These are phyloP conservation scores for Drosophila varians DNA, from an alignment of 1,140 invertebrate species.

Conservation along the genomic window DNA sequence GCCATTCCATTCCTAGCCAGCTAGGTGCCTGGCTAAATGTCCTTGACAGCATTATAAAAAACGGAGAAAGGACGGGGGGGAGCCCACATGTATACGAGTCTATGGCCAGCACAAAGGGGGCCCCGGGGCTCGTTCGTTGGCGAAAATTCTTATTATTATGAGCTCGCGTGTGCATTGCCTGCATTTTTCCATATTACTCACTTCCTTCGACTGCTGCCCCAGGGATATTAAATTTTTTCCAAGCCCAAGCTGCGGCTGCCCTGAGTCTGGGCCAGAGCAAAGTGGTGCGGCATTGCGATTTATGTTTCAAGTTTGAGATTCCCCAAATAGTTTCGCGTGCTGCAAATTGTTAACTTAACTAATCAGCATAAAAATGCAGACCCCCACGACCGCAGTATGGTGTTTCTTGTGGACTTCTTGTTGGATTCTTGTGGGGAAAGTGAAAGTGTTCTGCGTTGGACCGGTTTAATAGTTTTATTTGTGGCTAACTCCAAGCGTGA, in stretches of 20 bases:
- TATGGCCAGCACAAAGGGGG: too few relatives aligned
- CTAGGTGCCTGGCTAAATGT: slow-evolving; percentile 40
- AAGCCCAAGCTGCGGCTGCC: slow-evolving; percentile 18
- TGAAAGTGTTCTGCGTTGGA: slow-evolving; percentile 62
- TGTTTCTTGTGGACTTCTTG: background rate
- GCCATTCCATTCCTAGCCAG: slow-evolving; percentile 26
- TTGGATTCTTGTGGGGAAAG: slow-evolving; percentile 16
- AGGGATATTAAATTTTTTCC: slow-evolving; percentile 67
- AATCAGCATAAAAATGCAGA: slow-evolving; percentile 76
- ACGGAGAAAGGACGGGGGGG: slow-evolving; percentile 9
- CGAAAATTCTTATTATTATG: slow-evolving; percentile 56
- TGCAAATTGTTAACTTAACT: slow-evolving; percentile 75
- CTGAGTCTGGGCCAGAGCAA: background rate
- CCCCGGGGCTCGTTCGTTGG: slow-evolving; percentile 23
- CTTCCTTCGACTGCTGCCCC: slow-evolving; percentile 42
- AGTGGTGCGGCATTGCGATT: slow-evolving; percentile 39
- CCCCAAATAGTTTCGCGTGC: slow-evolving; percentile 77
- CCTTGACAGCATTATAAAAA: slow-evolving; percentile 61
- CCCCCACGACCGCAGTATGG: slow-evolving; percentile 21
- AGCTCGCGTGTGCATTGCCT: slow-evolving; percentile 63
- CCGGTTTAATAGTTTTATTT: slow-evolving; percentile 48
- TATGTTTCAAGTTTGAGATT: slow-evolving; percentile 74
- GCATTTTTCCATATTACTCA: slow-evolving; percentile 66
- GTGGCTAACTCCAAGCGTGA: slow-evolving; percentile 18
- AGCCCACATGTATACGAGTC: slow-evolving; percentile 2